Evolutionary conservation across 2,888 invertebrate species (phyloP), one percentile per base, ranked within the genome.

Genomic region (Macaria notata): DNA sequence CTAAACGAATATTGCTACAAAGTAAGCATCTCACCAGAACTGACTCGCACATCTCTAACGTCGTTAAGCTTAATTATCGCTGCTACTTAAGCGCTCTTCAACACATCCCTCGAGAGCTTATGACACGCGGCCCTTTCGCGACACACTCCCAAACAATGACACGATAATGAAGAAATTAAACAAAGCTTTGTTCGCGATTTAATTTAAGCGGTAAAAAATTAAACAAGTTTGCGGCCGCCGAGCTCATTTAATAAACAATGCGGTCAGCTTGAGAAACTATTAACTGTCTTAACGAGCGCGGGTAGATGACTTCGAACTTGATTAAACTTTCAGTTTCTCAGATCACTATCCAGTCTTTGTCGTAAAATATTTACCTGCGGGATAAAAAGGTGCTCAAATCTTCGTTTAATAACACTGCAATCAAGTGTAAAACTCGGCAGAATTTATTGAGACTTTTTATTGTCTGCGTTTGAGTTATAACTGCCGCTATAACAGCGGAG

Each of bases 51-150:
- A 84, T 87, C 79, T 83, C 80, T 74, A 71, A 81, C 79, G 71
- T 78, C 81, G 80, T 90, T 84, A 74, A 70, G 76, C 78, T 83
- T 89, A 86, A 90, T 89, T 88, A 83, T 86, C 75, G 84, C 86
- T 81, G 83, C 83, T 81, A 78, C 78, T 82, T 83, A 76, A 76
- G 76, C 67, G 72, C 72, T 75, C 71, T 73, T 72, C 70, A 70
- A 74, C 70, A 68, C 62, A 67, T 65, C 63, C 64, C 63, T 59
- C 47, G 56, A 62, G 63, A 55, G 65, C 64, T 64, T 51, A 52
- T 54, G 72, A 76, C 72, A 73, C 71, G 71, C 68, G 57, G 66
- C 50, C 69, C 56, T 70, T 61, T 68, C 55, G 55, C 53, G 59
- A 61, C 51, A 55, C 31, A 56, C 56, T 59, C 55, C 57, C 59